A percentile compares a stretch with the other conserved stretches of the same genome.
Conservation (phyloP, 2,113 vertebrate genomes). For the Chinchilla lanigera region DNA sequence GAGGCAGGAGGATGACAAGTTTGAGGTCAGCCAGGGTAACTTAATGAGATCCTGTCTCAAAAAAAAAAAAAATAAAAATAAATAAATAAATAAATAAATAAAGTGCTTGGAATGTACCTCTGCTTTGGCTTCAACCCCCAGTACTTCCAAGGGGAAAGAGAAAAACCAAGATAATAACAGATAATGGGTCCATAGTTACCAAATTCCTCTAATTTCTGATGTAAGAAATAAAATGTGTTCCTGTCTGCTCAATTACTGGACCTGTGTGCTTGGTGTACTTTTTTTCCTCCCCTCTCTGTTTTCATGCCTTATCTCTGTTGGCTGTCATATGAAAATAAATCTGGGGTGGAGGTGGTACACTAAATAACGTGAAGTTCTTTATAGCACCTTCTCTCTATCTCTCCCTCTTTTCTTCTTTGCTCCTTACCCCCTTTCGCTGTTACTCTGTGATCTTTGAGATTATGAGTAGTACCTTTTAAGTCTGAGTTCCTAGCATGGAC, state of each 20-base stretch:
- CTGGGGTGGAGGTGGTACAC: neutral
- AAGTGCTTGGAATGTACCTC: neutral
- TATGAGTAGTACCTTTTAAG: neutral
- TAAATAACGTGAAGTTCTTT: neutral
- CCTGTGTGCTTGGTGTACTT: neutral
- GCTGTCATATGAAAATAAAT: neutral
- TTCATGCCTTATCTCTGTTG: neutral
- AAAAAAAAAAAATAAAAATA: neutral
- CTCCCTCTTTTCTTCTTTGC: neutral
- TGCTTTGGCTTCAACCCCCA: neutral
- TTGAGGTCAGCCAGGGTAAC: neutral
- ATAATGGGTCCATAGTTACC: neutral
- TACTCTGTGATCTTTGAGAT: slow-evolving; percentile 17
- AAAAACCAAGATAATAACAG: slow-evolving; percentile 1
- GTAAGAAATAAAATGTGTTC: neutral
- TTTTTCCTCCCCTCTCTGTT: neutral
- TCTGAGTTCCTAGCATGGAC: neutral
- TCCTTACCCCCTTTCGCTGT: neutral
- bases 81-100: no score
- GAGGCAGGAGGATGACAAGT: neutral
- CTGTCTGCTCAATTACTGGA: neutral
- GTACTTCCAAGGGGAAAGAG: neutral
- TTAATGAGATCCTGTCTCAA: neutral
- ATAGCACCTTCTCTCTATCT: neutral
- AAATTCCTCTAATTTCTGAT: neutral